Evolutionary conservation across 2,113 vertebrate species (phyloP).

Genomic region (Aleadryas rufinucha): DNA sequence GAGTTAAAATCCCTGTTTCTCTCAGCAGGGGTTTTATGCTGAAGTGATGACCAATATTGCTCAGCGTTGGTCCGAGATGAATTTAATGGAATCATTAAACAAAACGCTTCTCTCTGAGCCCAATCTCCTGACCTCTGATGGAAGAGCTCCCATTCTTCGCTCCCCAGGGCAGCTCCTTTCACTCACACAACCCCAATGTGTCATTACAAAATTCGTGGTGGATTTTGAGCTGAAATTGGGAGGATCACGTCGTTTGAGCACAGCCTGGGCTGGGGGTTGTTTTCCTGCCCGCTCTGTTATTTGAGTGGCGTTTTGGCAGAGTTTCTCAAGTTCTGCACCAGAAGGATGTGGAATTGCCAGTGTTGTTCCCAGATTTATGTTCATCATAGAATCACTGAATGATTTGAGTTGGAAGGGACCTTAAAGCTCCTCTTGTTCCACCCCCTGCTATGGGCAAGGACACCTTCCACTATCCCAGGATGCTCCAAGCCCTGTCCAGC

Average conservation of each 20-base stretch:
- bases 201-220: not conserved
- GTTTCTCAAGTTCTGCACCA: not conserved
- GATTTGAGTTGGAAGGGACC: not conserved
- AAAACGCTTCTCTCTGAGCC: not conserved
- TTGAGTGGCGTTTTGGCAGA: not conserved
- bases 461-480: not conserved
- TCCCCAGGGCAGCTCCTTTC: not conserved
- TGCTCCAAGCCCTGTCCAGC: not conserved
- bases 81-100: not conserved
- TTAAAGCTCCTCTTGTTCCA: not conserved
- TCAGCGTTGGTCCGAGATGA: not conserved
- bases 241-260: accelerated
- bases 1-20: not conserved
- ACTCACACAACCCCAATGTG: not conserved
- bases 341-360: not conserved
- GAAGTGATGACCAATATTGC: not conserved
- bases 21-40: not conserved
- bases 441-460: not conserved
- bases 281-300: not conserved
- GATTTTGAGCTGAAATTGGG: not conserved
- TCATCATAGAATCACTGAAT: not conserved
- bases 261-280: not conserved
- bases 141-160: not conserved
- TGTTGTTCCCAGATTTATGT: not conserved
- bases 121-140: not conserved